Evolutionary conservation across 2,888 invertebrate genomes (phyloP).

Genomic region (Scaptomyza polygonia): DNA sequence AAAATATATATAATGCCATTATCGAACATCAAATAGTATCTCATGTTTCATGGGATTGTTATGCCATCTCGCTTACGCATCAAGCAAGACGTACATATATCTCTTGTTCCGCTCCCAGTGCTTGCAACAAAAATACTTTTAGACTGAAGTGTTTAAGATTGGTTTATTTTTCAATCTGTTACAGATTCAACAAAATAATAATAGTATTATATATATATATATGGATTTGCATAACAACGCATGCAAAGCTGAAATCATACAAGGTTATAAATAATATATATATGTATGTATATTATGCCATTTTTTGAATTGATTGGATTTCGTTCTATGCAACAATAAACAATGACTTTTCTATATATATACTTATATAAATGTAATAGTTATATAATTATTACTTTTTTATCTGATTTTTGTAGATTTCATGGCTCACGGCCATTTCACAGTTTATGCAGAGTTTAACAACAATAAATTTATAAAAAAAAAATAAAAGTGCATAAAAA

Average conservation of each 20-base stretch:
- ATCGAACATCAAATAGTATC: no score
- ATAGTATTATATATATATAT: not conserved
- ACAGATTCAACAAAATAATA: conserved; percentile 2
- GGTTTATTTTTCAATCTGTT: conserved; percentile 11
- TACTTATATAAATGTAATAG: conserved; percentile 2
- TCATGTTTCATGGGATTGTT: not conserved
- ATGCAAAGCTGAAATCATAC: conserved; percentile 7
- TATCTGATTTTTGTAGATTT: conserved; percentile 17
- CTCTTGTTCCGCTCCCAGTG: not conserved
- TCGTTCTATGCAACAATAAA: conserved; percentile 15
- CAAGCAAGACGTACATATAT: not conserved
- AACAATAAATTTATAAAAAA: conserved; percentile 20
- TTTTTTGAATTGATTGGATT: not conserved
- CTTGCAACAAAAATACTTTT: not conserved
- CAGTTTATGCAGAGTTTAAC: conserved; percentile 38
- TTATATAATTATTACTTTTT: conserved; percentile 22
- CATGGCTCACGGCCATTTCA: conserved; percentile 60
- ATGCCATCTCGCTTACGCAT: conserved; percentile 7
- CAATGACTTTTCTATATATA: conserved; percentile 4
- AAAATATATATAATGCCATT: no score
- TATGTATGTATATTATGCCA: not conserved
- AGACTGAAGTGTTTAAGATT: not conserved
- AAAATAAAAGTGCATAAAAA: not conserved
- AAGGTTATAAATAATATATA: not conserved
- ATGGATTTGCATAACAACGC: not conserved